Percentiles rank a stretch among this genome's conserved stretches.
Evolutionary conservation across 2,113 vertebrate genomes (phyloP).

Genomic region (Calyptomena viridis): DNA sequence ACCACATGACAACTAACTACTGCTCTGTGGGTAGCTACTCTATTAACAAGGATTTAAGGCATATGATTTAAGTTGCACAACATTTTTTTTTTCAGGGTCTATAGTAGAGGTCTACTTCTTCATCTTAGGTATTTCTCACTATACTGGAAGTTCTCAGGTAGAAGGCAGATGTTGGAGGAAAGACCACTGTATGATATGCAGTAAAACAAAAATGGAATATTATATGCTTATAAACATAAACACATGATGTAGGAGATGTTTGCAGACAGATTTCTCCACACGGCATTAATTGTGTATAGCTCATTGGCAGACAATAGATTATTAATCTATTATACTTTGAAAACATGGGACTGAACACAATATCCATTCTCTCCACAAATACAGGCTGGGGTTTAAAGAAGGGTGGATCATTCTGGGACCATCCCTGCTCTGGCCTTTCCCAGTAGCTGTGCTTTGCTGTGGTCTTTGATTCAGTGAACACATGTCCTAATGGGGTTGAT

Average conservation of each 20-base stretch:
- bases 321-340: neutral
- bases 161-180: neutral
- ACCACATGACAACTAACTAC: neutral
- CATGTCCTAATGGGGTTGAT: accelerated
- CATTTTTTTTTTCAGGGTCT: neutral
- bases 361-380: neutral
- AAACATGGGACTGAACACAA: neutral
- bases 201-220: neutral
- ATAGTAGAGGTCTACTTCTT: neutral
- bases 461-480: neutral
- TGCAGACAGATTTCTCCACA: neutral
- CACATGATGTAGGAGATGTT: neutral
- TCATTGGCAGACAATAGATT: neutral
- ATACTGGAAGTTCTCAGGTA: neutral
- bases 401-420: neutral
- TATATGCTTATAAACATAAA: neutral
- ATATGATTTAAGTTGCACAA: neutral
- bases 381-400: neutral
- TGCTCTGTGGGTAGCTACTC: neutral
- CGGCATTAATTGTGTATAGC: neutral
- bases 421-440: neutral
- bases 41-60: neutral
- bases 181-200: neutral
- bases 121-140: neutral
- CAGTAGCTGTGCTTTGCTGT: neutral